Base-by-base conservation (phyloP, 2,888 invertebrate species). In the Drosophila aldrichi region DNA sequence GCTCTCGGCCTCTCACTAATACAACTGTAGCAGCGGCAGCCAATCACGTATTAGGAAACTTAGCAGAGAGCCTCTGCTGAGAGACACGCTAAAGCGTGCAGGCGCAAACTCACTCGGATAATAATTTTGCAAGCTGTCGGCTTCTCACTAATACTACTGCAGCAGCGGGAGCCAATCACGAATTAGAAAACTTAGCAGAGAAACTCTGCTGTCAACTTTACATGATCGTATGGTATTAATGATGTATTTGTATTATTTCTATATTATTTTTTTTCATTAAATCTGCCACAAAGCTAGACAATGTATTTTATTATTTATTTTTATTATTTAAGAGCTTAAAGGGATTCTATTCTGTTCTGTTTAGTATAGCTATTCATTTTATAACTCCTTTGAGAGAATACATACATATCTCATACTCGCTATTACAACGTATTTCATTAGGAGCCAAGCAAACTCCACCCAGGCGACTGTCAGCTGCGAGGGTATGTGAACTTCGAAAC, bases 401-500 rank as follows among this genome's bases (percentile, higher is more conserved):
- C n/a, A n/a, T n/a, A 32, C 32, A 32, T 32, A 10, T 32, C 32
- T 32, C 32, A 8, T 4, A n/a, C 18, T 18, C 18, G 12, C 12
- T 12, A 43, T 20, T 2, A 20, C 43, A 20, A 20, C 10, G 2
- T 2, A 12, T 43, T 20, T 20, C 1, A 44, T 14, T 43, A 20
- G 12, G 43, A 12, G 43, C 12, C 20, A 43, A 32, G 6, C 29
- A 48, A 6, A 12, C 18, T 6, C 29, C 2, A 25, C 25, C 14
- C 18, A 14, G 7, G 1, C 18, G 2, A 20, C 1, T 1, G 25
- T 0, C 12, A 10, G 10, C 52, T n/a, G 38, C 38, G 7, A 54
- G 52, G 52, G 52, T 54, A 54, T 54, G 10, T 38, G 2, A 54
- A n/a, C 38, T 54, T 54, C 52, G 52, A 38, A 55, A 14, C 54